A percentile compares a stretch with the other conserved stretches of the same genome.
Conservation (phyloP, 2,888 invertebrate genomes). For the Colletes collaris region DNA sequence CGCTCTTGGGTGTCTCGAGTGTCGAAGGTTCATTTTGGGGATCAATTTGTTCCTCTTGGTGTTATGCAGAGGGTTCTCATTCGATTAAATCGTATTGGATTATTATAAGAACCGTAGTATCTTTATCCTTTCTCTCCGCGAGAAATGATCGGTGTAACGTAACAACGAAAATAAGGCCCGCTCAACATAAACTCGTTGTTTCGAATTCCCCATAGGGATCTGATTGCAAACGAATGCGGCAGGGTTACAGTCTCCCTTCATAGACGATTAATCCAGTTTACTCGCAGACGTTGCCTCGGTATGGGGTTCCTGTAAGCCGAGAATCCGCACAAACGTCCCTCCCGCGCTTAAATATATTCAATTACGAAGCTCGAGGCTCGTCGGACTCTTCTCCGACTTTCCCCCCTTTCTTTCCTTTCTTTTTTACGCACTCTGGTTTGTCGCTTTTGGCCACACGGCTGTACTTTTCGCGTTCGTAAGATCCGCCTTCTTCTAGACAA, state of each 20-base stretch:
- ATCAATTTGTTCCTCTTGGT: no score
- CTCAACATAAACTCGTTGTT: constrained; percentile 54
- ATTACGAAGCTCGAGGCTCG: constrained; percentile 73
- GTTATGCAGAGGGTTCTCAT: no score
- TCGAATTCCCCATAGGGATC: constrained; percentile 76
- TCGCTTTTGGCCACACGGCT: constrained; percentile 15
- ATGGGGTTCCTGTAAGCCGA: constrained; percentile 78
- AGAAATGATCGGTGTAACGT: constrained; percentile 40
- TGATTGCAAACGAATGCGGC: constrained; percentile 76
- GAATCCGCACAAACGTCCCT: constrained; percentile 82
- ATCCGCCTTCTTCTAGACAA: no score
- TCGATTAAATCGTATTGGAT: neutral
- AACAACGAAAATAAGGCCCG: constrained; percentile 53
- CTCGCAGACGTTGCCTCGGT: constrained; percentile 77
- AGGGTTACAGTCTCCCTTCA: constrained; percentile 77
- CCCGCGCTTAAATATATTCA: constrained; percentile 80
- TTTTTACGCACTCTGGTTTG: constrained; percentile 6
- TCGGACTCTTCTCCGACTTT: constrained; percentile 36
- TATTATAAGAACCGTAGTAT: neutral
- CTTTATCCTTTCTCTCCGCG: constrained; percentile 5
- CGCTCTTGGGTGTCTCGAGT: no score
- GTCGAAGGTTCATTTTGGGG: no score
- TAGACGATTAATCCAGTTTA: constrained; percentile 83
- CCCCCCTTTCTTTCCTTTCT: constrained; percentile 12
- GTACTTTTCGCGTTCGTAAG: constrained; percentile 11